Conservation (phyloP, 2,888 invertebrate genomes). For the Cephus sareptanus region DNA sequence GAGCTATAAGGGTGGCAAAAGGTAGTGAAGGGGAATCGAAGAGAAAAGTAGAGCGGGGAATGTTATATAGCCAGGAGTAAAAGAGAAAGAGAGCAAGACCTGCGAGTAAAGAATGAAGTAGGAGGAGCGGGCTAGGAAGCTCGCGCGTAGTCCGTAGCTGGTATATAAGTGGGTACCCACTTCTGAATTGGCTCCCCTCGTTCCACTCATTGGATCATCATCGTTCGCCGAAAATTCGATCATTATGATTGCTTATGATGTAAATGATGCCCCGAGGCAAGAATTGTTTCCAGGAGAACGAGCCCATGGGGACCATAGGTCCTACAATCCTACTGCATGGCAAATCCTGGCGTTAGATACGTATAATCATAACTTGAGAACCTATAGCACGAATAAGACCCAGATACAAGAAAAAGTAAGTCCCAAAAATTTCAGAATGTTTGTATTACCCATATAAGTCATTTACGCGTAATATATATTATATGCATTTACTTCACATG, state of each 20-base stretch:
- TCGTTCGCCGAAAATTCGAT: constrained; percentile 65
- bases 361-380: too few species aligned
- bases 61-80: constrained; percentile 27
- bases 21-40: constrained; percentile 30
- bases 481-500: too few species aligned
- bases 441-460: too few species aligned
- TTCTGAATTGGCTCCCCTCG: constrained; percentile 63
- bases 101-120: neutral
- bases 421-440: too few species aligned
- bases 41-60: constrained; percentile 44
- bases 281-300: constrained; percentile 63
- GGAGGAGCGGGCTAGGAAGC: constrained; percentile 2
- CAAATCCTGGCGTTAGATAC: too few species aligned
- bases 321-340: neutral
- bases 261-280: constrained; percentile 71
- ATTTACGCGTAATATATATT: too few species aligned
- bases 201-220: constrained; percentile 66
- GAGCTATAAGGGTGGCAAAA: constrained; percentile 39
- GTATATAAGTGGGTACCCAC: constrained; percentile 63
- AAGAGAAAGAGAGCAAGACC: constrained; percentile 28
- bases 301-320: constrained; percentile 42
- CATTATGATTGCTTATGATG: constrained; percentile 70
- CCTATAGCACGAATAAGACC: too few species aligned
- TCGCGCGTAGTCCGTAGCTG: constrained; percentile 45
- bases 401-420: too few species aligned